Conservation (phyloP, 2,888 invertebrate species). For the Oscheius onirici region DNA sequence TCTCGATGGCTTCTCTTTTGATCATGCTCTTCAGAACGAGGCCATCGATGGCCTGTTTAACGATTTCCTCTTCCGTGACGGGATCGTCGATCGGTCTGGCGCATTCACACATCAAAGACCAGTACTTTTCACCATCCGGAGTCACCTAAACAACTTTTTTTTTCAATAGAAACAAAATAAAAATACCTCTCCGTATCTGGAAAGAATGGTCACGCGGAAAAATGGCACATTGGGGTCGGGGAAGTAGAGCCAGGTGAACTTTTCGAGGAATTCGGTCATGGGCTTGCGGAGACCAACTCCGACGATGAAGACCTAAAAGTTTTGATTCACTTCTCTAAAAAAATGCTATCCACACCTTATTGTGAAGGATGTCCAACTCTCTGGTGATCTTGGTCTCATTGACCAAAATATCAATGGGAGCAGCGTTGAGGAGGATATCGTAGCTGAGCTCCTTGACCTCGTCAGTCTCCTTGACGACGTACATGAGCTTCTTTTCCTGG, state of each 20-base stretch:
- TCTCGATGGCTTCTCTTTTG: slow-evolving; percentile 64
- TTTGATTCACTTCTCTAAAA: not conserved
- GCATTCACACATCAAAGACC: slow-evolving; percentile 71
- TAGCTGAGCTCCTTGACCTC: slow-evolving; percentile 50
- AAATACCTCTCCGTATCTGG: slow-evolving; percentile 67
- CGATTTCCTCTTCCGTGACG: slow-evolving; percentile 65
- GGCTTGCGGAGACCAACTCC: slow-evolving; percentile 68
- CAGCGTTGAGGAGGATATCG: slow-evolving; percentile 66
- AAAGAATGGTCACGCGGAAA: slow-evolving; percentile 69
- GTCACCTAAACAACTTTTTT: slow-evolving; percentile 50
- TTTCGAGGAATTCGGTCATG: slow-evolving; percentile 64
- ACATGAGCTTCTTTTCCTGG: slow-evolving; percentile 52
- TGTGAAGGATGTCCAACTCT: slow-evolving; percentile 61
- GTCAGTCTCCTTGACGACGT: slow-evolving; percentile 45
- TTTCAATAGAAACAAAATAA: not conserved
- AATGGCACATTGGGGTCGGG: slow-evolving; percentile 69
- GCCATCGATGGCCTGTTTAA: slow-evolving; percentile 63
- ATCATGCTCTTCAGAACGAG: slow-evolving; percentile 68
- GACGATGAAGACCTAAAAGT: slow-evolving; percentile 64
- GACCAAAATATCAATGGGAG: slow-evolving; percentile 67
- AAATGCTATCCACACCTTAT: slow-evolving; percentile 53
- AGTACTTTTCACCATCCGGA: slow-evolving; percentile 67
- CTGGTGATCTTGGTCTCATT: slow-evolving; percentile 62
- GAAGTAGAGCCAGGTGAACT: slow-evolving; percentile 71
- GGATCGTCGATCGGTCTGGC: slow-evolving; percentile 65